phyloP scores from a whole-genome alignment of 2,888 invertebrate genomes.

The Nephrotoma appendiculata region DNA sequence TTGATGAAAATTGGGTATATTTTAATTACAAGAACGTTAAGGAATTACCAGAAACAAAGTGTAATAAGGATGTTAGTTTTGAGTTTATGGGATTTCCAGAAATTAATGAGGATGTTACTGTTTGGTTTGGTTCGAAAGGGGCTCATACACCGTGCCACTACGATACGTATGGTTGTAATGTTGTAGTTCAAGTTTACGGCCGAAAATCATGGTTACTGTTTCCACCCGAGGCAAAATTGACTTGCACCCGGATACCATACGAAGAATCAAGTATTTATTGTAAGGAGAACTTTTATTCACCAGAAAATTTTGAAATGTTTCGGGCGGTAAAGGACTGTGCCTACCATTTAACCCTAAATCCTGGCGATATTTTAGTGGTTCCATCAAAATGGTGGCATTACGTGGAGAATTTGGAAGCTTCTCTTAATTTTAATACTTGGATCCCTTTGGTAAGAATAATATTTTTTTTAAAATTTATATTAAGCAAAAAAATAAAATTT shows the following conservation, averaged over 20 bases:
- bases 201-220: conserved; percentile 89
- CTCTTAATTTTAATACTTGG: conserved; percentile 52
- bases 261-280: conserved; percentile 94
- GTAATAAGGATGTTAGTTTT: conserved; percentile 43
- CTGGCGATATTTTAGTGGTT: conserved; percentile 78
- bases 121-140: conserved; percentile 78
- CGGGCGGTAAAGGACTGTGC: conserved; percentile 28
- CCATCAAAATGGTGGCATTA: conserved; percentile 97
- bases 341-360: conserved; percentile 49
- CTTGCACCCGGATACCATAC: conserved; percentile 78
- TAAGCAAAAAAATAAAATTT: neutral
- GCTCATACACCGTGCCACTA: conserved; percentile 90
- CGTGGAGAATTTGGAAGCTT: conserved; percentile 69
- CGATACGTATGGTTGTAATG: conserved; percentile 88
- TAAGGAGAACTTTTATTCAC: conserved; percentile 62
- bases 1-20: conserved; percentile 26
- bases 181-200: conserved; percentile 79
- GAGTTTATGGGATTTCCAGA: conserved; percentile 54
- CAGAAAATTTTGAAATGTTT: conserved; percentile 34
- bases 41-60: conserved; percentile 18
- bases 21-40: conserved; percentile 23
- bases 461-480: neutral
- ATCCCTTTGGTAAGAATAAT: conserved; percentile 48
- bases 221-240: conserved; percentile 61
- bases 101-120: conserved; percentile 51